Conservation (phyloP, 1,140 invertebrate genomes). For the Microvelia longipes region DNA sequence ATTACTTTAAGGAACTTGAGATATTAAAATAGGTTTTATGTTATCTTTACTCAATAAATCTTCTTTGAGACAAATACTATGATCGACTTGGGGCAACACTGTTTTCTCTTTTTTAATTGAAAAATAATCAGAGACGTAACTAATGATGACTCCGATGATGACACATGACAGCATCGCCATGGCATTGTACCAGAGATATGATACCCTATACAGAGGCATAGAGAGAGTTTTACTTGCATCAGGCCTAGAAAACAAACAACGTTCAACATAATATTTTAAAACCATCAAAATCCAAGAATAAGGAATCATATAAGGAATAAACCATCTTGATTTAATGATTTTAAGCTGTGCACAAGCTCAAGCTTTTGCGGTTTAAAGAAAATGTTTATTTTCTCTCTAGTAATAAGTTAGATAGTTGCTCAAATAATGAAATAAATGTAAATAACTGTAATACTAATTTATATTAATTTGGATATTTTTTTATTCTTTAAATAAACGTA, state of each 20-base stretch:
- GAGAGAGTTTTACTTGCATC: slow-evolving; percentile 4
- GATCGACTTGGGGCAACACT: too few relatives aligned
- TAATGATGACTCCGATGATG: slow-evolving; percentile 7
- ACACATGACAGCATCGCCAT: slow-evolving; percentile 9
- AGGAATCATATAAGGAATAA: not conserved
- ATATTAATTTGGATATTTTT: too few relatives aligned
- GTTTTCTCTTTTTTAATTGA: too few relatives aligned
- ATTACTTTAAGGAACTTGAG: too few relatives aligned
- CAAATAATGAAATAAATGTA: not conserved
- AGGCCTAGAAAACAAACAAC: slow-evolving; percentile 1
- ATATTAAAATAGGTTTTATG: too few relatives aligned
- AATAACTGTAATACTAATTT: too few relatives aligned
- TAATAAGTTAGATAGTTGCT: too few relatives aligned
- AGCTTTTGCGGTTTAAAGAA: too few relatives aligned
- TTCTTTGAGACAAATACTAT: not conserved
- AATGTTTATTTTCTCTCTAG: too few relatives aligned
- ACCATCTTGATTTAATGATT: not conserved
- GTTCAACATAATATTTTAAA: not conserved
- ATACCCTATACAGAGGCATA: slow-evolving; percentile 10
- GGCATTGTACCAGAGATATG: slow-evolving; percentile 13
- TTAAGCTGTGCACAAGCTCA: not conserved
- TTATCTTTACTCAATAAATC: too few relatives aligned
- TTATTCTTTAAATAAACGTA: too few relatives aligned
- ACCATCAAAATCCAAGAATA: not conserved
- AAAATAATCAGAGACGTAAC: slow-evolving; percentile 7